Conservation (phyloP, 2,113 vertebrate species). For the Odocoileus hemionus region DNA sequence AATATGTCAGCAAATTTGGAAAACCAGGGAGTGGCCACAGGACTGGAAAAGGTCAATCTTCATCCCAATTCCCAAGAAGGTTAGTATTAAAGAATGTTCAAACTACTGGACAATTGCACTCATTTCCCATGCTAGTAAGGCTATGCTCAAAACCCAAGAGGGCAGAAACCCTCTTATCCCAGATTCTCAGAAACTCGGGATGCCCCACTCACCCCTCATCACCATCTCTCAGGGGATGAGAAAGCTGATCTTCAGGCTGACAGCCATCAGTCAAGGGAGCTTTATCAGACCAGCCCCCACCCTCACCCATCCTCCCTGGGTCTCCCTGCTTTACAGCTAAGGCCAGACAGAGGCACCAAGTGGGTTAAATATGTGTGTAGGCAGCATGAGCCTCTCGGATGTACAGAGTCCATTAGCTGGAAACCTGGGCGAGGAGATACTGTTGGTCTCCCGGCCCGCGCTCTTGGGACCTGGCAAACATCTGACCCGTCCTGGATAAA, state of each 20-base stretch:
- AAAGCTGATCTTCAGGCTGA: neutral
- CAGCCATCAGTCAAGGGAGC: neutral
- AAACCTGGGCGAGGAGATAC: neutral
- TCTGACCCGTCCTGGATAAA: conserved; percentile 22
- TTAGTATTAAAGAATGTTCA: neutral
- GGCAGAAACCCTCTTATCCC: neutral
- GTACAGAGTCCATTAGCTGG: neutral
- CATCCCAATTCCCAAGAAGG: neutral
- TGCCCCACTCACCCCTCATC: neutral
- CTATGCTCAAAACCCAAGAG: neutral
- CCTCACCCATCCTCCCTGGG: accelerated
- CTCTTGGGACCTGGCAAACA: conserved; percentile 10
- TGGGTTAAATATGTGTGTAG: neutral
- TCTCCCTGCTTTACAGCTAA: neutral
- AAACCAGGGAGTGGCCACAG: neutral
- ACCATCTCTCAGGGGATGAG: neutral
- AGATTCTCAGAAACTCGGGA: neutral
- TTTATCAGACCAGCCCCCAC: neutral
- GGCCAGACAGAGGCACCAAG: accelerated
- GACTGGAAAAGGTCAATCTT: neutral
- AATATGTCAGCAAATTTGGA: neutral
- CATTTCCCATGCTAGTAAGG: neutral
- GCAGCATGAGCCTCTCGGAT: accelerated
- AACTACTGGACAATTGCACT: neutral
- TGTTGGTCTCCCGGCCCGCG: neutral